Evolutionary conservation across 2,113 vertebrate species (phyloP).

Genomic region (Thomomys bottae): DNA sequence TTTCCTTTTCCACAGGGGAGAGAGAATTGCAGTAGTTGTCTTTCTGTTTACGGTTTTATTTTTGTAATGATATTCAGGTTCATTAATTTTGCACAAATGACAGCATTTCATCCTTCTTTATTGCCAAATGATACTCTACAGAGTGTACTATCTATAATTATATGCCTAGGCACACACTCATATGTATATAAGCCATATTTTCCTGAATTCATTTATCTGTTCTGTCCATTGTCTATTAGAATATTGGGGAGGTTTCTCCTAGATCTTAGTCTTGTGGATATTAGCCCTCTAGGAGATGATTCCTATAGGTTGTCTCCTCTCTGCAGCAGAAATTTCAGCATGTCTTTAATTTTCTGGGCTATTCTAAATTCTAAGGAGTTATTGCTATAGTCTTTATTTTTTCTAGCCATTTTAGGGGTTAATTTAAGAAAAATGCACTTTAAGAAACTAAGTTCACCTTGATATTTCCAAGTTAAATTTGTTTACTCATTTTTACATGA

Average conservation of each 20-base stretch:
- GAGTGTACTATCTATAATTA: background rate
- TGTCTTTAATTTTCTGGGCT: background rate
- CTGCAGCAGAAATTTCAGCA: background rate
- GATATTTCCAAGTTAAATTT: background rate
- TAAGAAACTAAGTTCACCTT: background rate
- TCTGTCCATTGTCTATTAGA: no score
- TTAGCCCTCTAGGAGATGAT: background rate
- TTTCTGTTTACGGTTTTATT: background rate
- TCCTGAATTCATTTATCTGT: background rate
- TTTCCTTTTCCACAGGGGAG: background rate
- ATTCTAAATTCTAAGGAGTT: background rate
- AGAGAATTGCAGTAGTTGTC: background rate
- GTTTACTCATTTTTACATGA: background rate
- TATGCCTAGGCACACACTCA: background rate
- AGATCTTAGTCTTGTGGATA: background rate
- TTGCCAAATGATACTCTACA: background rate
- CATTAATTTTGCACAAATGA: background rate
- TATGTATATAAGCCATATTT: background rate
- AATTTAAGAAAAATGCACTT: background rate
- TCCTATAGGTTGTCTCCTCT: background rate
- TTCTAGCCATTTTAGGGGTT: background rate
- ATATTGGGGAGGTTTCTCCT: no score
- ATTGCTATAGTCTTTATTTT: background rate
- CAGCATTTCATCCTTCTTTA: background rate
- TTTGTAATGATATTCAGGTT: background rate